Evolutionary conservation across 1,140 invertebrate genomes (phyloP).

Genomic region (Drosophila ironensis): DNA sequence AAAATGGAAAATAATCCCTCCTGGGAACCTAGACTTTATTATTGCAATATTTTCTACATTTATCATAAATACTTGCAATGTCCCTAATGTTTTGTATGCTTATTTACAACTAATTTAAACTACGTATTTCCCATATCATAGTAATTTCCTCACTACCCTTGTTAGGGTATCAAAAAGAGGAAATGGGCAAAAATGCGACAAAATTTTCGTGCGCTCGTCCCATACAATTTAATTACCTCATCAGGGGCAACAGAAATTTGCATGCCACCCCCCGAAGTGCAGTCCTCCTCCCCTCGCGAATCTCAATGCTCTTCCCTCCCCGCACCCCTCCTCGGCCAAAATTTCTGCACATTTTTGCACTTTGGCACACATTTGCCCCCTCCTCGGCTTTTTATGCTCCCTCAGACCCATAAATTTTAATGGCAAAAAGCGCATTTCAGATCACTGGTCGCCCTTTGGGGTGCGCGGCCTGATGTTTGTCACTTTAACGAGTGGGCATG

Average conservation of each 20-base stretch:
- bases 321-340: not conserved
- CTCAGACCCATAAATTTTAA: conserved; percentile 69
- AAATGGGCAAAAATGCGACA: conserved; percentile 41
- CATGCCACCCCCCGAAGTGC: conserved; percentile 57
- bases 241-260: conserved; percentile 55
- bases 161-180: not conserved
- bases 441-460: conserved; percentile 4
- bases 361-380: conserved; percentile 38
- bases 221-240: conserved; percentile 66
- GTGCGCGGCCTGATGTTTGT: conserved; percentile 38
- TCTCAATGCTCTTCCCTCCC: conserved; percentile 7
- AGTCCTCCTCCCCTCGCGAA: conserved; percentile 4
- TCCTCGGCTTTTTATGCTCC: conserved; percentile 1
- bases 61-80: no score
- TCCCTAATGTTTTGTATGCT: no score
- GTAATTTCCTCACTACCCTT: no score
- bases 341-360: conserved; percentile 41
- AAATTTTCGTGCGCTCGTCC: conserved; percentile 30
- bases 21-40: no score
- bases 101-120: no score
- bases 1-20: no score
- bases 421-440: conserved; percentile 66
- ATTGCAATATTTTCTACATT: no score
- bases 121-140: no score
- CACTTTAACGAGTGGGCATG: conserved; percentile 72